phyloP scores from a whole-genome alignment of 64 coral and sea anemone species.

The Catalaphyllia jardinei region DNA sequence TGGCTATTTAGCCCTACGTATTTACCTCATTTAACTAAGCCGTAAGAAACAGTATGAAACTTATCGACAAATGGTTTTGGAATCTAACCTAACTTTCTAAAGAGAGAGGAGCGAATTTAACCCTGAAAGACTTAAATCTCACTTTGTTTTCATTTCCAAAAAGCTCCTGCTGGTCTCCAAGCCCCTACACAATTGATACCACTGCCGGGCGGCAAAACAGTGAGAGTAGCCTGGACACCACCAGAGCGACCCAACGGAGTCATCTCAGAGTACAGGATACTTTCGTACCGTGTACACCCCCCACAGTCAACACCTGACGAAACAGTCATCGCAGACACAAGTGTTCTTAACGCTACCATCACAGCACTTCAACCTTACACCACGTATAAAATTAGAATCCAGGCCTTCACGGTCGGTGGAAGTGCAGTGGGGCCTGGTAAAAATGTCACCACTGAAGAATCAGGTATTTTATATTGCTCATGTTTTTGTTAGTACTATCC shows the following conservation, averaged over 20 bases:
- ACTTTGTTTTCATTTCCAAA: neutral
- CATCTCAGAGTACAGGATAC: conserved; percentile 67
- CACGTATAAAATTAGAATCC: conserved; percentile 68
- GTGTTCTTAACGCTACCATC: conserved; percentile 69
- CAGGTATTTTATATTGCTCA: conserved; percentile 54
- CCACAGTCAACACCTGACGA: conserved; percentile 22
- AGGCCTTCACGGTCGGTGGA: conserved; percentile 78
- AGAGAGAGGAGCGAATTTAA: no score
- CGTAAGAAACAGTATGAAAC: no score
- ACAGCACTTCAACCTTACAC: conserved; percentile 80
- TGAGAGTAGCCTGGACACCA: conserved; percentile 68
- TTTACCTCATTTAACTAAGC: no score
- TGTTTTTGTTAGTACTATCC: neutral
- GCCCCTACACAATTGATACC: conserved; percentile 57
- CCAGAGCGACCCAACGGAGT: conserved; percentile 79
- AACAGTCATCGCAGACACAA: conserved; percentile 50
- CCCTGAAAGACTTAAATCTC: no score
- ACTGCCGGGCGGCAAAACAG: conserved; percentile 51
- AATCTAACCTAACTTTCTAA: no score
- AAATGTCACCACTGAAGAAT: conserved; percentile 70
- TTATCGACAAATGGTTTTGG: no score
- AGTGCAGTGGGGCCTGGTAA: conserved; percentile 69
- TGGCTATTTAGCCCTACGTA: no score
- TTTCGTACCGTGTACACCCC: conserved; percentile 45
- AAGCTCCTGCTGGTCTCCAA: conserved; percentile 66